A percentile compares a stretch with the other conserved stretches of the same genome.
Evolutionary conservation across 2,888 invertebrate genomes (phyloP).

Genomic region (Agonopterix arenella): DNA sequence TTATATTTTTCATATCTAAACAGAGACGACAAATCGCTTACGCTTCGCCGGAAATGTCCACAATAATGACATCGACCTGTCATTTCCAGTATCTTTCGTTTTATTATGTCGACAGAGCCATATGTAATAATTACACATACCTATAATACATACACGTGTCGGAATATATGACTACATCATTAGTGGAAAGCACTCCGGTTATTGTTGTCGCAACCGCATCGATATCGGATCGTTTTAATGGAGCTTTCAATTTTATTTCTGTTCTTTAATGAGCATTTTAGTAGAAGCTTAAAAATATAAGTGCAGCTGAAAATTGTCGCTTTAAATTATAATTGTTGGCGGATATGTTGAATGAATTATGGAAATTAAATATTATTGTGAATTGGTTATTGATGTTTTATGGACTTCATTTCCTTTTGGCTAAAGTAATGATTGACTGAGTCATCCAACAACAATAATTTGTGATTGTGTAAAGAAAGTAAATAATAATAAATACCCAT

Average conservation of each 20-base stretch:
- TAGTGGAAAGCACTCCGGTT: conserved; percentile 41
- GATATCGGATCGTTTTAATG: conserved; percentile 35
- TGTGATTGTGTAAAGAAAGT: too few species aligned
- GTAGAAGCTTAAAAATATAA: conserved; percentile 34
- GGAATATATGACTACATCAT: conserved; percentile 24
- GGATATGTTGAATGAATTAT: background rate
- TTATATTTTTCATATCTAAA: background rate
- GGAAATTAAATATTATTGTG: too few species aligned
- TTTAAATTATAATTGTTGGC: conserved; percentile 3
- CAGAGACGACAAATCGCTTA: conserved; percentile 5
- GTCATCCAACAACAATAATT: too few species aligned
- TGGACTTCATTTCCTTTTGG: too few species aligned
- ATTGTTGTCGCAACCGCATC: conserved; percentile 29
- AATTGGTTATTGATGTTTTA: too few species aligned
- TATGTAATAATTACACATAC: background rate
- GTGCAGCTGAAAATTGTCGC: conserved; percentile 8
- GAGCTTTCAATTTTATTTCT: conserved; percentile 34
- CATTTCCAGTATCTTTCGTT: conserved; percentile 8
- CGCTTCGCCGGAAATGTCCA: background rate
- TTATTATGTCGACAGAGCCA: conserved; percentile 1
- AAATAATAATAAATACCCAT: too few species aligned
- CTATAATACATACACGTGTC: background rate
- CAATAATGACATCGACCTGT: conserved; percentile 2
- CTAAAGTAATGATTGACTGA: too few species aligned
- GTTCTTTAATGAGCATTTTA: conserved; percentile 52